Conservation (phyloP, 2,113 vertebrate species). For the Podilymbus podiceps region DNA sequence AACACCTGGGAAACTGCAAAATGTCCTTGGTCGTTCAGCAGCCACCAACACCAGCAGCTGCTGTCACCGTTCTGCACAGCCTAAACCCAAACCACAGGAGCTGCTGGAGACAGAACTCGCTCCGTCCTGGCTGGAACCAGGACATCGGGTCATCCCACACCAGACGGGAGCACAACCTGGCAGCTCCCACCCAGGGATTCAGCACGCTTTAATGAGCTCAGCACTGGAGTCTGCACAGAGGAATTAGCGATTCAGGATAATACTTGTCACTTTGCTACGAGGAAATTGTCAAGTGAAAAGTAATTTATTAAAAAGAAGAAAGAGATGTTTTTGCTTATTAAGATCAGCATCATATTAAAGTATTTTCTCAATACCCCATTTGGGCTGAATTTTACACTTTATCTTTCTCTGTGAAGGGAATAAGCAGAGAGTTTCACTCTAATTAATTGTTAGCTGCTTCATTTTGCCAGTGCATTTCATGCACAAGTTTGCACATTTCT, state of each 20-base stretch:
- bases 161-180: neutral
- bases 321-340: neutral
- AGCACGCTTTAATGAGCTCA: neutral
- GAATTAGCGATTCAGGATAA: neutral
- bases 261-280: neutral
- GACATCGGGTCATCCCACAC: accelerated
- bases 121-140: too few species aligned
- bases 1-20: too few species aligned
- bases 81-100: too few species aligned
- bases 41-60: too few species aligned
- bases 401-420: neutral
- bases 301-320: neutral
- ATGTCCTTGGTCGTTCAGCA: too few species aligned
- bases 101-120: too few species aligned
- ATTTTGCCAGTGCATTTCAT: neutral
- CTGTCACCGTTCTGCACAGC: too few species aligned
- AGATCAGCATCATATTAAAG: neutral
- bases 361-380: neutral
- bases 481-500: neutral
- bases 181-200: neutral
- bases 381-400: neutral
- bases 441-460: neutral
- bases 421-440: neutral
- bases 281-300: conserved; percentile 5
- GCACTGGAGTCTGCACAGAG: accelerated